A percentile compares a stretch with the other conserved stretches of the same genome.
Conservation (phyloP, 2,113 vertebrate genomes). For the Cynocephalus volans region DNA sequence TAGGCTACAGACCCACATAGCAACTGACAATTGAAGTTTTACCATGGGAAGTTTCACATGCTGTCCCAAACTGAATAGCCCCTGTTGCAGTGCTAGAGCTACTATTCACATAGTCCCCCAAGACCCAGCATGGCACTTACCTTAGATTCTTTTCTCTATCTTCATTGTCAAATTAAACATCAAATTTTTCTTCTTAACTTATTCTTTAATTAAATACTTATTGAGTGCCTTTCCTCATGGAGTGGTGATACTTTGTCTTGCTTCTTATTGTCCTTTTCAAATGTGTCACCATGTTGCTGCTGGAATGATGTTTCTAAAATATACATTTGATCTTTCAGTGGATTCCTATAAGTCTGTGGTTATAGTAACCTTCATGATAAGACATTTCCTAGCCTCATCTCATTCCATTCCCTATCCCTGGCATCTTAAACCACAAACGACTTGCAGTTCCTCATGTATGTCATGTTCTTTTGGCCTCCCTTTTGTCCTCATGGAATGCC, state of each 20-base stretch:
- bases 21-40: constrained; percentile 26
- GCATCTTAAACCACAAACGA: constrained; percentile 10
- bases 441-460: neutral
- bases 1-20: neutral
- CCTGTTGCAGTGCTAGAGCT: neutral
- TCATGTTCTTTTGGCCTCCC: neutral
- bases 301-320: neutral
- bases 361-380: neutral
- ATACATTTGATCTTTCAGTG: neutral
- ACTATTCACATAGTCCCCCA: neutral
- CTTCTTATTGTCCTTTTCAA: constrained; percentile 17
- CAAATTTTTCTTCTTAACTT: constrained; percentile 46
- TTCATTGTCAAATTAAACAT: neutral
- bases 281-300: neutral
- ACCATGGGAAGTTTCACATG: neutral
- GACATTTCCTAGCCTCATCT: neutral
- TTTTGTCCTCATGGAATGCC: neutral
- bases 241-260: neutral
- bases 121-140: neutral
- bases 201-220: constrained; percentile 55
- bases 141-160: neutral
- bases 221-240: neutral
- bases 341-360: constrained; percentile 18
- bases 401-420: neutral
- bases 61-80: neutral